These are phyloP conservation scores for Ailuropoda melanoleuca DNA, from an alignment of 2,113 vertebrate genomes.

Conservation along the genomic window DNA sequence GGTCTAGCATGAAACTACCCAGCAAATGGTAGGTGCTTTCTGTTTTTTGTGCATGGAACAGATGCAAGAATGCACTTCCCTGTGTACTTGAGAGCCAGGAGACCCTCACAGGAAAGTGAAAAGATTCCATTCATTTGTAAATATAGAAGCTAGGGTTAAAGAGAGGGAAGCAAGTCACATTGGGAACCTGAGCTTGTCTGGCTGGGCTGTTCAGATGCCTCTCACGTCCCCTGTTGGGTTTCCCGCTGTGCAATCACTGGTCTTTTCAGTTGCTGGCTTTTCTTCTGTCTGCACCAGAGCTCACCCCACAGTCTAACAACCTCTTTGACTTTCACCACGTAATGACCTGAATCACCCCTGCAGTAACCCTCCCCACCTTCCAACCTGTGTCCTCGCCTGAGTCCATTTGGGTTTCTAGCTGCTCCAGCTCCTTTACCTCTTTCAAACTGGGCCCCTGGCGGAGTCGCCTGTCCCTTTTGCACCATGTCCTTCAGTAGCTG, in stretches of 20 bases:
- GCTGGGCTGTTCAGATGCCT: neutral
- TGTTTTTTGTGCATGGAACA: neutral
- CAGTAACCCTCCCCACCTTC: neutral
- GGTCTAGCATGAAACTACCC: neutral
- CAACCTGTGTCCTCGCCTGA: neutral
- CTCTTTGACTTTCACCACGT: neutral
- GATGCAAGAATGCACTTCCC: neutral
- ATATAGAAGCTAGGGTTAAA: neutral
- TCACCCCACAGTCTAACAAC: neutral
- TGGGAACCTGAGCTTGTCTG: neutral
- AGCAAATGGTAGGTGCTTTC: neutral
- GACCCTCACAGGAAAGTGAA: neutral
- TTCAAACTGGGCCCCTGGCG: neutral
- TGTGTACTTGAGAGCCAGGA: neutral
- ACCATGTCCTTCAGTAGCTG: neutral
- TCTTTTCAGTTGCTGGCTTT: neutral
- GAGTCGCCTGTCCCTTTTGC: neutral
- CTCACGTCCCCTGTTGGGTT: neutral
- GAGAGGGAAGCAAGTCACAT: neutral
- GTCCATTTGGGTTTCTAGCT: neutral
- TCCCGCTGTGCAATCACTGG: conserved; percentile 28
- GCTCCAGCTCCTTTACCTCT: neutral
- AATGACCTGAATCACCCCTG: neutral
- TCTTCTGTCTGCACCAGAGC: neutral
- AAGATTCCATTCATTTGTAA: neutral